A percentile compares a stretch with the other conserved stretches of the same genome.
phyloP scores from a whole-genome alignment of 2,888 invertebrate genomes.

The Chalcosyrphus nemorum region DNA sequence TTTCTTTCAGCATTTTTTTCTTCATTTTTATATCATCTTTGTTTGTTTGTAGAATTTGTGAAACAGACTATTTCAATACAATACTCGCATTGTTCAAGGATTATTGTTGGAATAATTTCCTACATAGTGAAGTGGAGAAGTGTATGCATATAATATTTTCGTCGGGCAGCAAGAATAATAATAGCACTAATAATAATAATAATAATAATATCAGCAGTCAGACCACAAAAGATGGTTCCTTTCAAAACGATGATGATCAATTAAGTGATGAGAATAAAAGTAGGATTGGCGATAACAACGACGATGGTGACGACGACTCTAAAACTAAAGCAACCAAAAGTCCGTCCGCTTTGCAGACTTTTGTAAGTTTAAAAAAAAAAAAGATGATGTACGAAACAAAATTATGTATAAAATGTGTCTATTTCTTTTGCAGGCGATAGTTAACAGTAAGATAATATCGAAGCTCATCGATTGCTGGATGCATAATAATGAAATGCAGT shows the following conservation, averaged over 20 bases:
- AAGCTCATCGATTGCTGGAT: slow-evolving; percentile 92
- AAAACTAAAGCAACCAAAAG: slow-evolving; percentile 68
- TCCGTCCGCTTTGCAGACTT: slow-evolving; percentile 83
- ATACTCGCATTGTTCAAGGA: slow-evolving; percentile 94
- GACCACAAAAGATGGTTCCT: slow-evolving; percentile 75
- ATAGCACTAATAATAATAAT: slow-evolving; percentile 77
- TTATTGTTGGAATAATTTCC: slow-evolving; percentile 96
- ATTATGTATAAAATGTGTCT: slow-evolving; percentile 27
- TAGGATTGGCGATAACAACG: slow-evolving; percentile 34
- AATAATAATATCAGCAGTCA: slow-evolving; percentile 75
- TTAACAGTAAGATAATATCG: slow-evolving; percentile 90
- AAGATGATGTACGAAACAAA: too few species aligned
- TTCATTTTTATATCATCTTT: not conserved
- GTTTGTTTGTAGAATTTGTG: slow-evolving; percentile 77
- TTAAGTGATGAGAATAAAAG: slow-evolving; percentile 54
- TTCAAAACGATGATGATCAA: slow-evolving; percentile 72
- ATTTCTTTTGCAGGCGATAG: slow-evolving; percentile 85
- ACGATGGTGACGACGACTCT: slow-evolving; percentile 45
- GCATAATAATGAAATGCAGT: slow-evolving; percentile 90
- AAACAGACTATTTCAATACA: slow-evolving; percentile 84
- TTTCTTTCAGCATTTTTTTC: not conserved
- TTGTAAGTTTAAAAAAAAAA: slow-evolving; percentile 82
- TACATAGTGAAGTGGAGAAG: slow-evolving; percentile 94
- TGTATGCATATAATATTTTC: slow-evolving; percentile 88
- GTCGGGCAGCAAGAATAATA: slow-evolving; percentile 78